phyloP scores from a whole-genome alignment of 2,888 invertebrate genomes.

The Marasmarcha lunaedactyla region DNA sequence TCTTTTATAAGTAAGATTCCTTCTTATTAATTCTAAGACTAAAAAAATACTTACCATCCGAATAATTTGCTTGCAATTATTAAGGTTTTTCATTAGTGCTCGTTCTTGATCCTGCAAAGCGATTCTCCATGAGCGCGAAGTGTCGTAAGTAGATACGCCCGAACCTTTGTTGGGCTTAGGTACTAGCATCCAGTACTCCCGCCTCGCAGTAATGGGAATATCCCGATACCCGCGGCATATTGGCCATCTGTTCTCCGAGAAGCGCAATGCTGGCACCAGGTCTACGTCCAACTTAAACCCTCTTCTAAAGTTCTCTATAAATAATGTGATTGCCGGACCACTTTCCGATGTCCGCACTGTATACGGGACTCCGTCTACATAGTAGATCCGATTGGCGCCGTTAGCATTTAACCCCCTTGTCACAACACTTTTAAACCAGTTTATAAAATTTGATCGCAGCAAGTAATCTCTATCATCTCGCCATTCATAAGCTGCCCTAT shows the following conservation, averaged over 20 bases:
- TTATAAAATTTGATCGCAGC: slow-evolving; percentile 47
- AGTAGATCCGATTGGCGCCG: slow-evolving; percentile 15
- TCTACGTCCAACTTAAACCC: slow-evolving; percentile 55
- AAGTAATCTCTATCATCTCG: slow-evolving; percentile 44
- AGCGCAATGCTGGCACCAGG: slow-evolving; percentile 63
- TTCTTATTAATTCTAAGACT: too few species aligned
- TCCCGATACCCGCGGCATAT: slow-evolving; percentile 19
- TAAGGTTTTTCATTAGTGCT: slow-evolving; percentile 39
- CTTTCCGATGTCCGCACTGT: slow-evolving; percentile 28
- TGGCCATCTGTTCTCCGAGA: slow-evolving; percentile 52
- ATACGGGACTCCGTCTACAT: slow-evolving; percentile 45
- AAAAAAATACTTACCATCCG: slow-evolving; percentile 40
- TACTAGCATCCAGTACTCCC: slow-evolving; percentile 54
- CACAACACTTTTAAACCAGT: slow-evolving; percentile 67
- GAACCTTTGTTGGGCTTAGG: slow-evolving; percentile 44
- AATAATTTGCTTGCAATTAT: slow-evolving; percentile 44
- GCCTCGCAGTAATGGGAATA: neutral
- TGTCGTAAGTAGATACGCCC: slow-evolving; percentile 16
- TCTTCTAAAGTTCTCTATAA: slow-evolving; percentile 29
- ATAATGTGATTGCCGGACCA: slow-evolving; percentile 69
- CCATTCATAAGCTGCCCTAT: slow-evolving; percentile 44
- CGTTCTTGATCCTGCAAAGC: slow-evolving; percentile 66
- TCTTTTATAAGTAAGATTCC: too few species aligned
- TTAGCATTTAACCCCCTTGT: slow-evolving; percentile 41
- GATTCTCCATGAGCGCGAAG: slow-evolving; percentile 56